Evolutionary conservation across 1,140 invertebrate species (phyloP).

Genomic region (Heliothis virescens): DNA sequence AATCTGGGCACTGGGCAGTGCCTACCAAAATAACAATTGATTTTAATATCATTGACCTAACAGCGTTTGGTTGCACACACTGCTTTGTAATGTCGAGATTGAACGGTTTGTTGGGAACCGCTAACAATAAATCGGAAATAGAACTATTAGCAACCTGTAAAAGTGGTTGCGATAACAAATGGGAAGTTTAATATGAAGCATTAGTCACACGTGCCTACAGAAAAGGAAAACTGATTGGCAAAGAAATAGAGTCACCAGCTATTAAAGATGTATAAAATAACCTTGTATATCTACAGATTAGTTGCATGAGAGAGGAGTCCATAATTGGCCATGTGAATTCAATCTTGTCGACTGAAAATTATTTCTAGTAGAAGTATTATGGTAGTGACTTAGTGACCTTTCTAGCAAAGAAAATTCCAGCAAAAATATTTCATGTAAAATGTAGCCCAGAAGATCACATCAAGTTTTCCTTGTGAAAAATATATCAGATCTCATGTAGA

Average conservation of each 20-base stretch:
- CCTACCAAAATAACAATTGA: neutral
- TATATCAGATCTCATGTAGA: no score
- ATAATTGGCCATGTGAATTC: no score
- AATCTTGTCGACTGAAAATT: no score
- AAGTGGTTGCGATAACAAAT: constrained; percentile 1
- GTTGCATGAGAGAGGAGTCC: no score
- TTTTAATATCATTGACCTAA: neutral
- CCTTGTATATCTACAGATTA: neutral
- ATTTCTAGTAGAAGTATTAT: no score
- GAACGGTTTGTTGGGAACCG: constrained; percentile 3
- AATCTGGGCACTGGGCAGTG: neutral
- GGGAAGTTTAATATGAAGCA: neutral
- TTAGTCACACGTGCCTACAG: constrained; percentile 6
- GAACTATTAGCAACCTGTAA: constrained; percentile 16
- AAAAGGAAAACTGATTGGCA: neutral
- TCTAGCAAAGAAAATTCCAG: no score
- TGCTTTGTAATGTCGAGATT: neutral
- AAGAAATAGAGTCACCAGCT: neutral
- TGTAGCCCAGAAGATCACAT: no score
- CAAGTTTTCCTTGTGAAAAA: no score
- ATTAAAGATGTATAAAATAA: neutral
- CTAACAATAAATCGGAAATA: constrained; percentile 25
- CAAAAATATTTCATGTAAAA: no score
- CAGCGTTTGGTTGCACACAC: neutral
- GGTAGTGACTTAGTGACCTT: no score